Evolutionary conservation across 2,797 vertebrate genomes (phyloP).

Genomic region (Chloroceryle amazona): DNA sequence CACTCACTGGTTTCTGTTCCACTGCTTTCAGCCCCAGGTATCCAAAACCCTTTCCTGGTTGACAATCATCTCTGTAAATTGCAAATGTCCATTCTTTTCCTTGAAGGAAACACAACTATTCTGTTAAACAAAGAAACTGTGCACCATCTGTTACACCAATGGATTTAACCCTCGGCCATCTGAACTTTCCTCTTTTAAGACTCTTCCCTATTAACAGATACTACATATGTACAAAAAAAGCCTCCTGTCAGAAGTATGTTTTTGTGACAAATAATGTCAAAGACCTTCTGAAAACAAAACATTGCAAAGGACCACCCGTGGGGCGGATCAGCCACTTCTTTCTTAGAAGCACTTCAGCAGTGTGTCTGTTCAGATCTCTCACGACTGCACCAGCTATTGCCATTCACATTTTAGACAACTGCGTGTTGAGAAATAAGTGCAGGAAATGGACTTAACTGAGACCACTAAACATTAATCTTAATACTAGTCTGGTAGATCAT

Average conservation of each 20-base stretch:
- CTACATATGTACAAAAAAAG: background rate
- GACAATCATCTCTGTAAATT: background rate
- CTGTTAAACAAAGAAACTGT: background rate
- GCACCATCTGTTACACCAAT: fast-evolving
- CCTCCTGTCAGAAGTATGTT: background rate
- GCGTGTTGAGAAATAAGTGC: background rate
- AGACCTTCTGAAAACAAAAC: background rate
- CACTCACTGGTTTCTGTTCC: background rate
- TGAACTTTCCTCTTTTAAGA: background rate
- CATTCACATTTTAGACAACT: background rate
- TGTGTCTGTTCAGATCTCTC: background rate
- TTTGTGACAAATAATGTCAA: background rate
- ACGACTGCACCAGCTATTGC: background rate
- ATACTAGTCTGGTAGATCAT: background rate
- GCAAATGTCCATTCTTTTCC: background rate
- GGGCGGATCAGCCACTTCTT: background rate
- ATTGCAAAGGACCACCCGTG: background rate
- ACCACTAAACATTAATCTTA: background rate
- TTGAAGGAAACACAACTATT: background rate
- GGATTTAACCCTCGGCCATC: background rate
- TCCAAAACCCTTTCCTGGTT: background rate
- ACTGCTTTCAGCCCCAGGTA: background rate
- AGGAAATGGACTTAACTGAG: background rate
- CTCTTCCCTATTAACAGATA: background rate
- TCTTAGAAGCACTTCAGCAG: background rate